Conservation (phyloP, 2,113 vertebrate genomes). For the Oryzias curvinotus region DNA sequence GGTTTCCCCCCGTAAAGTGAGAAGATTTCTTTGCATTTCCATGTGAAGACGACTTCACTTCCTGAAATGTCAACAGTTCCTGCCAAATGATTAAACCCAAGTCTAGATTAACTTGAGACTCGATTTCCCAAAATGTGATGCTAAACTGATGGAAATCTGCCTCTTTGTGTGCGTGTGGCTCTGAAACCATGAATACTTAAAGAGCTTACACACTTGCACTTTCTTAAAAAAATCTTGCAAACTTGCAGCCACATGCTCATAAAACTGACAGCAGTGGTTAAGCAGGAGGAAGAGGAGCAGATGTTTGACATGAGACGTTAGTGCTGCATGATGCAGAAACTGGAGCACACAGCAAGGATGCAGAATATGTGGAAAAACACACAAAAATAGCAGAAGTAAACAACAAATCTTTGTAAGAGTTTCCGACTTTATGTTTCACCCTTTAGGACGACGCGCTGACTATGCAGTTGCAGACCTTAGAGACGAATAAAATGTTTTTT, state of each 20-base stretch:
- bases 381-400: slow-evolving; percentile 11
- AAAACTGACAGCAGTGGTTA: neutral
- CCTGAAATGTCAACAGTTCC: no score
- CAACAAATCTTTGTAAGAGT: neutral
- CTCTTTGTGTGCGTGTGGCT: neutral
- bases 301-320: slow-evolving; percentile 40
- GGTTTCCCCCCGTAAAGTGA: no score
- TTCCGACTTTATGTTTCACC: neutral
- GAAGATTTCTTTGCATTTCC: no score
- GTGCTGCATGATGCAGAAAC: slow-evolving; percentile 20
- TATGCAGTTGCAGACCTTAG: neutral
- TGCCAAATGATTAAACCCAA: no score
- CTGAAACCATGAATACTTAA: slow-evolving; percentile 21
- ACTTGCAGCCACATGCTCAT: slow-evolving; percentile 5
- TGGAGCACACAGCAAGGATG: slow-evolving; percentile 14
- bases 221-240: neutral
- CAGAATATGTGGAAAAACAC: slow-evolving; percentile 16
- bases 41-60: no score
- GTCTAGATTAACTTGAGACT: no score
- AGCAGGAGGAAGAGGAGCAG: slow-evolving; percentile 8
- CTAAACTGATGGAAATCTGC: neutral
- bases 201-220: slow-evolving; percentile 5
- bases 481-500: neutral
- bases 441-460: neutral
- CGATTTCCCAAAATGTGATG: neutral